Evolutionary conservation across 2,888 invertebrate genomes (phyloP), one percentile per base, ranked within the genome.

Genomic region (Cyclophora albipunctata): DNA sequence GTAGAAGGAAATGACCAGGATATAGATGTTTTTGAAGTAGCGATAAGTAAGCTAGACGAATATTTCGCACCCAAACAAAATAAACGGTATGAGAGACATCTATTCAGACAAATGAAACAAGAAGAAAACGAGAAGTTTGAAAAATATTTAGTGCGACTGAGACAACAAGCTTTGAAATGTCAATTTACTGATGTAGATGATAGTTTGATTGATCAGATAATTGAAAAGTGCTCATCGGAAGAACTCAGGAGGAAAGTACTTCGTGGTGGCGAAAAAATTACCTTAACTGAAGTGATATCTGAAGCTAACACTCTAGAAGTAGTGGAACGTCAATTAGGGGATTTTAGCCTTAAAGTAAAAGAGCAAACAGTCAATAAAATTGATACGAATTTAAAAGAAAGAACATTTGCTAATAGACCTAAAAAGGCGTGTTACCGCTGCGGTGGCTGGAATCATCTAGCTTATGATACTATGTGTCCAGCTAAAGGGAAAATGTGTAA

Each of bases 131-230:
- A 69, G 46, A 57, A 60, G 41, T 62, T 69, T 45, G 64, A 60
- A 46, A 65, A 64, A 48, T 71, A 68, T 53, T 37, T 67, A 7
- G 37, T 63, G 6, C 57, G 60, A 48, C 41, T 69, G 34, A 52
- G 64, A 34, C 7, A 44, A 46, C 46, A 54, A 45, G 46, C 7
- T 49, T 7, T n/a, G 45, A 50, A 54, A 42, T 54, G 47, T 34
- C 34, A 48, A 46, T 54, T 49, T 54, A n/a, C 4, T 33, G 40
- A 40, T 7, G 6, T 3, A 20, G 50, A 52, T 2, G 52, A 55
- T 20, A 48, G 49, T 34, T 40, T 59, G 45, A 64, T 57, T 45
- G 61, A 55, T 34, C 52, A 55, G 45, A 45, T 52, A 2, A 45
- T 42, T 2, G 55, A 55, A 49, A 55, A 55, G 34, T 55, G 51